Evolutionary conservation across 2,888 invertebrate species (phyloP).

Genomic region (Rhagophthalmus giganteus): DNA sequence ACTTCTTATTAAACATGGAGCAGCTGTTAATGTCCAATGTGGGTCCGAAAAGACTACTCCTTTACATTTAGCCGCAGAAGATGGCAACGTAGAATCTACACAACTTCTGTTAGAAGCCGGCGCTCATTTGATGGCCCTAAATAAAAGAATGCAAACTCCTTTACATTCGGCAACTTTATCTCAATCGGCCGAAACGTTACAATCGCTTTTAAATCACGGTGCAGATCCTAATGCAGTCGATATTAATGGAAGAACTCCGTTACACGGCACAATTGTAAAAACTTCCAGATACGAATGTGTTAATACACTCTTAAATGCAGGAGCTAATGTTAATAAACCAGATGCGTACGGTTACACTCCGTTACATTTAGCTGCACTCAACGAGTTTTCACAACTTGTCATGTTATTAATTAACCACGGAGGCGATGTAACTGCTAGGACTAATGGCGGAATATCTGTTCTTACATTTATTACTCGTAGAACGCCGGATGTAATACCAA

Average conservation of each 20-base stretch:
- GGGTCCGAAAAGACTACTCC: conserved; percentile 76
- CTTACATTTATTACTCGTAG: conserved; percentile 81
- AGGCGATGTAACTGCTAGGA: conserved; percentile 78
- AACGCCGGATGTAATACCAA: conserved; percentile 79
- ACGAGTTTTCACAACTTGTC: conserved; percentile 78
- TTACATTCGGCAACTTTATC: conserved; percentile 82
- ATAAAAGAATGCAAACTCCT: conserved; percentile 78
- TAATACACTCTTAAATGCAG: conserved; percentile 64
- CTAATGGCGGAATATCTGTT: conserved; percentile 79
- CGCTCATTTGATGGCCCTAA: conserved; percentile 75
- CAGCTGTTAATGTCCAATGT: conserved; percentile 73
- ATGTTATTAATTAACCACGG: conserved; percentile 74
- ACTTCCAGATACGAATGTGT: conserved; percentile 75
- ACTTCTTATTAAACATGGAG: conserved; percentile 75
- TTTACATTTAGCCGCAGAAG: conserved; percentile 85
- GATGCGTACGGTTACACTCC: conserved; percentile 85
- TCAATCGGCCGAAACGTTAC: conserved; percentile 77
- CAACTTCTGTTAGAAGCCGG: conserved; percentile 71
- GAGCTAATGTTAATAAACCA: conserved; percentile 73
- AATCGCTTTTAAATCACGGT: conserved; percentile 66
- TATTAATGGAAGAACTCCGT: conserved; percentile 73
- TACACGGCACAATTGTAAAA: conserved; percentile 81
- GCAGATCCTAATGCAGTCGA: conserved; percentile 64
- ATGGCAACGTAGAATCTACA: conserved; percentile 80
- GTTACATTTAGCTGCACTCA: conserved; percentile 79